phyloP scores from a whole-genome alignment of 2,113 vertebrate genomes.

The Actinemys pallida region DNA sequence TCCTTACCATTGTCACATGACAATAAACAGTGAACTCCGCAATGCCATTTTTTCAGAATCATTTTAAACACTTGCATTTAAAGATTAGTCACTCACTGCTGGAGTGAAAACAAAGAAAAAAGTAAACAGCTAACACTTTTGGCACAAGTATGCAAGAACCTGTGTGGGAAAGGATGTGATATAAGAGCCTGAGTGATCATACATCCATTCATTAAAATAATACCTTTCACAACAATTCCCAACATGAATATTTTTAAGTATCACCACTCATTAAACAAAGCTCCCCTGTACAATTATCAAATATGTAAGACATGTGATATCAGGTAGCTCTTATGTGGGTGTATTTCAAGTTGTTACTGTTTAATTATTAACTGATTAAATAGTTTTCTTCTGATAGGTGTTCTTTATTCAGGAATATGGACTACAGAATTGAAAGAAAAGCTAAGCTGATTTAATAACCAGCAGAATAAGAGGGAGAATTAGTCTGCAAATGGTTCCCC shows the following conservation, averaged over 20 bases:
- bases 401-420: conserved; percentile 49
- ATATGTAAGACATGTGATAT: conserved; percentile 66
- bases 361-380: conserved; percentile 73
- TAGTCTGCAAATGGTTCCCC: neutral
- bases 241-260: conserved; percentile 40
- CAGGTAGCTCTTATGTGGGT: conserved; percentile 36
- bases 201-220: conserved; percentile 63
- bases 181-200: conserved; percentile 42
- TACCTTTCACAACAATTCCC: conserved; percentile 57
- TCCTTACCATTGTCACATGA: neutral
- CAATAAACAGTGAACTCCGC: conserved; percentile 15
- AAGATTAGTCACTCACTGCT: conserved; percentile 46
- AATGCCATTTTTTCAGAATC: neutral
- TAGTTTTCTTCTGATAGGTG: neutral
- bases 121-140: conserved; percentile 53
- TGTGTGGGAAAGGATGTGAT: conserved; percentile 65
- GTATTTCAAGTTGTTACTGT: conserved; percentile 46
- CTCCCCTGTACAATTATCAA: conserved; percentile 68
- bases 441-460: conserved; percentile 8
- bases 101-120: conserved; percentile 59
- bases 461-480: neutral
- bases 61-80: conserved; percentile 10
- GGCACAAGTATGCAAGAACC: conserved; percentile 45
- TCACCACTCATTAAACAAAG: conserved; percentile 62
- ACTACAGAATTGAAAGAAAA: conserved; percentile 29